Evolutionary conservation across 2,797 vertebrate species (phyloP), one percentile per base, ranked within the genome.

Genomic region (Bradypus variegatus): DNA sequence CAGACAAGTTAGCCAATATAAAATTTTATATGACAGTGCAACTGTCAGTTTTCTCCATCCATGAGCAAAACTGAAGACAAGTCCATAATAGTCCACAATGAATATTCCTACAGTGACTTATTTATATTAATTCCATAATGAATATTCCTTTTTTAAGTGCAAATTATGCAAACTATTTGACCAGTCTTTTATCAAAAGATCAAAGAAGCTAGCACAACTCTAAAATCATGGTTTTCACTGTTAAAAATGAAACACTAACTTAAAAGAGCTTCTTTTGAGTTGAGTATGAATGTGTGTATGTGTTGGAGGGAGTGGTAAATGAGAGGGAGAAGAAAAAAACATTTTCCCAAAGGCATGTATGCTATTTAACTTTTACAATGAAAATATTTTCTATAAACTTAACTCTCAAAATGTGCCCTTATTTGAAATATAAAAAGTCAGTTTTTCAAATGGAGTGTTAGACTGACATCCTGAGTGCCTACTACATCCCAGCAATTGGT

Each of bases 391-490:
- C 21, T 45, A 80, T 76, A 80, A 76, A 16, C 62, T 60, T 78
- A 72, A 73, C 73, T 83, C 90, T 88, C 33, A 88, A 90, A 92
- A 75, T 36, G 27, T 33, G 10, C 21, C 33, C 38, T 38, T 67
- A 88, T 84, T 53, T 83, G n/a, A 94, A 29, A 72, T 58, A 45
- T 9, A 62, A 77, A 83, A 77, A 69, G 75, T 90, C n/a, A 80
- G 23, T 55, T 65, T 73, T 82, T 75, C 27, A 83, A 73, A 79
- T 14, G 48, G 48, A 27, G 89, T 88, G 27, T 67, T 29, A 89
- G n/a, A 80, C 8, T 75, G 69, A 70, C 70, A 69, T 14, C 64
- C 65, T 67, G 48, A 73, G 2, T 50, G 41, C 23, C 23, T 38
- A 60, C 27, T 83, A 90, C 5, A 87, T 50, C 5, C 55, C 67